Base-by-base conservation (phyloP, 2,113 vertebrate species). In the Caranx melampygus region DNA sequence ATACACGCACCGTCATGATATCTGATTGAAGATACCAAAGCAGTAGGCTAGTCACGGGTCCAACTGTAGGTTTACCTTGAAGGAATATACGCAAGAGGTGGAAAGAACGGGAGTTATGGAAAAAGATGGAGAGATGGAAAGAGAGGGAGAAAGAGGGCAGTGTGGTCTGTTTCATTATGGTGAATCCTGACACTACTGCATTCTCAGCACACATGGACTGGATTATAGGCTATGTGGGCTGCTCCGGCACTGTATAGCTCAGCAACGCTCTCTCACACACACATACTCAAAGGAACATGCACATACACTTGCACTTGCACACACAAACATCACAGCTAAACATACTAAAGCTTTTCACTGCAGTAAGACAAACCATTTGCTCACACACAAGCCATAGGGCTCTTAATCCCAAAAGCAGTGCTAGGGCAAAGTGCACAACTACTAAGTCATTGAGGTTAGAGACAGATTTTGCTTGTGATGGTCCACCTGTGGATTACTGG, bases 161-260 rank as follows among this genome's bases (percentile, higher is more conserved):
- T 91, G 90, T 92, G 92, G 93, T 94, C 87, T 90, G 87, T 91
- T 94, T 94, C 87, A 92, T 91, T 93, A 93, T 67, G 86, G 92
- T 92, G 92, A 93, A 94, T 94, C 92, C 88, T 92, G 92, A 94
- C 91, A 93, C 92, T 91, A 81, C 90, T 88, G 87, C 92, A 93
- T 93, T 93, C 91, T 91, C 90, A 33, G 89, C 91, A 94, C 93
- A 94, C 92, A 94, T 94, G 93, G 93, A 93, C 83, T 86, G 89
- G 86, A 93, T 94, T 94, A 94, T 59, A 90, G 89, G 81, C 89
- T 87, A 93, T 91, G 91, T 89, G 86, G 90, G 87, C 87, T 89
- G 86, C 85, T 87, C 85, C 78, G 18, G 82, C 78, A 75, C 81
- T 81, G 84, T 90, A 89, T 89, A 89, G 87, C 84, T 88, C 79